Evolutionary conservation across 1,140 invertebrate genomes (phyloP).

Genomic region (Heterodera carotae): DNA sequence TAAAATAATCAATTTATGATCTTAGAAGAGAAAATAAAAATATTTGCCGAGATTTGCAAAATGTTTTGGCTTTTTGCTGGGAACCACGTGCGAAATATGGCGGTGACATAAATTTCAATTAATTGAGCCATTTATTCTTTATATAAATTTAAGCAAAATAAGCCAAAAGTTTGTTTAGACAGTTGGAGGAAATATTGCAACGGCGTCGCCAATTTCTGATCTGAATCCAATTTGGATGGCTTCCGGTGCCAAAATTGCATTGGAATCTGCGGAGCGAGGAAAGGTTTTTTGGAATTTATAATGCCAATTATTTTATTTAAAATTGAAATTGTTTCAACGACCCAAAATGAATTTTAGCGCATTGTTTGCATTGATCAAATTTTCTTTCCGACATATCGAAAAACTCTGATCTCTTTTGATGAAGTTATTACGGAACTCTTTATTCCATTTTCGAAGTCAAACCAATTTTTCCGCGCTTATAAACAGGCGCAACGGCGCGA

Average conservation of each 20-base stretch:
- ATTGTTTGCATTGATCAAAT: slow-evolving; percentile 76
- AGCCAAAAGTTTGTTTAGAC: slow-evolving; percentile 67
- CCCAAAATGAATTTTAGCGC: slow-evolving; percentile 62
- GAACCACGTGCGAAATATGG: slow-evolving; percentile 84
- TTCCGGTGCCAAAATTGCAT: slow-evolving; percentile 68
- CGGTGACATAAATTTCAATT: slow-evolving; percentile 67
- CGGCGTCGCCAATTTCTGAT: slow-evolving; percentile 92
- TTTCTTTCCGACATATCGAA: slow-evolving; percentile 85
- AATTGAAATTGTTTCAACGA: not conserved
- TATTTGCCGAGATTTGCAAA: slow-evolving; percentile 67
- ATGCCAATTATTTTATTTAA: not conserved
- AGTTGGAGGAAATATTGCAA: slow-evolving; percentile 88
- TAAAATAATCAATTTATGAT: slow-evolving; percentile 22
- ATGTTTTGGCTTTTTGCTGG: slow-evolving; percentile 94
- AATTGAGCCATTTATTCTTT: not conserved
- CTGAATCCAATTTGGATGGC: slow-evolving; percentile 88
- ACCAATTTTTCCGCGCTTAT: slow-evolving; percentile 82
- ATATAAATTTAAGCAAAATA: too few species aligned
- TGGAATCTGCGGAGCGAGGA: slow-evolving; percentile 69
- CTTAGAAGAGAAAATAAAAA: slow-evolving; percentile 48
- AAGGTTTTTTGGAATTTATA: slow-evolving; percentile 22
- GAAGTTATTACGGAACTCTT: slow-evolving; percentile 80
- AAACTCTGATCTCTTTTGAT: slow-evolving; percentile 75
- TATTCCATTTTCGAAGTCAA: slow-evolving; percentile 72
- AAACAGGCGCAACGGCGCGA: slow-evolving; percentile 88